These are phyloP conservation scores for Trachythela sp. DNA, from an alignment of 64 coral and sea anemone genomes.

Conservation along the genomic window DNA sequence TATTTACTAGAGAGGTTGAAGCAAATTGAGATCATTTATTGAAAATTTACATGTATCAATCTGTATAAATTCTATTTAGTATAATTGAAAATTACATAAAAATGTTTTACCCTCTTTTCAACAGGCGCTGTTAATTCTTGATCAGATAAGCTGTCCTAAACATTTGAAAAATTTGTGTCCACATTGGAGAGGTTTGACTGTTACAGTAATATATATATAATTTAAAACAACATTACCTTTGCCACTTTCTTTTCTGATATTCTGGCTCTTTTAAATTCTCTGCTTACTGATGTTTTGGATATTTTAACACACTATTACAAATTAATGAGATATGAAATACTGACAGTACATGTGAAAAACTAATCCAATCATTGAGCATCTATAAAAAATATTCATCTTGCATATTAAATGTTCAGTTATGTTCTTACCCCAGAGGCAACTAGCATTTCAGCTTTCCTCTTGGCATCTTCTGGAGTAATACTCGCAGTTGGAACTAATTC, in stretches of 20 bases:
- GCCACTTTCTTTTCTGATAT: not conserved
- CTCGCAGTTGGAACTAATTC: not conserved
- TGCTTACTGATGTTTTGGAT: not conserved
- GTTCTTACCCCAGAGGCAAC: constrained; percentile 15
- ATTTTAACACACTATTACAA: not conserved
- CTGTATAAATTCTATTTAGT: too few relatives aligned
- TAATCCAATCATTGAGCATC: not conserved
- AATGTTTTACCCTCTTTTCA: not conserved
- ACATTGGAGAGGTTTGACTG: too few relatives aligned
- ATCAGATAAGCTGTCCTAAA: not conserved
- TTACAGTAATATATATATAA: not conserved
- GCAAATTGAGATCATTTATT: too few relatives aligned
- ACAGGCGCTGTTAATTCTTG: not conserved
- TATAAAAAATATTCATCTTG: not conserved
- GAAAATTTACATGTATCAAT: too few relatives aligned
- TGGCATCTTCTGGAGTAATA: constrained; percentile 7
- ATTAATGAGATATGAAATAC: not conserved
- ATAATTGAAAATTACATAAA: too few relatives aligned
- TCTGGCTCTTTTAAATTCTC: not conserved
- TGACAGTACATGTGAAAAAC: not conserved
- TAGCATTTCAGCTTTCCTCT: constrained; percentile 13
- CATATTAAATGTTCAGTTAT: not conserved
- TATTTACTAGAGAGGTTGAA: too few relatives aligned
- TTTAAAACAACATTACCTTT: constrained; percentile 24
- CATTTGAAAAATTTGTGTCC: not conserved